These are phyloP conservation scores for Callocephalon fimbriatum DNA, from an alignment of 2,113 vertebrate species.

Conservation along the genomic window DNA sequence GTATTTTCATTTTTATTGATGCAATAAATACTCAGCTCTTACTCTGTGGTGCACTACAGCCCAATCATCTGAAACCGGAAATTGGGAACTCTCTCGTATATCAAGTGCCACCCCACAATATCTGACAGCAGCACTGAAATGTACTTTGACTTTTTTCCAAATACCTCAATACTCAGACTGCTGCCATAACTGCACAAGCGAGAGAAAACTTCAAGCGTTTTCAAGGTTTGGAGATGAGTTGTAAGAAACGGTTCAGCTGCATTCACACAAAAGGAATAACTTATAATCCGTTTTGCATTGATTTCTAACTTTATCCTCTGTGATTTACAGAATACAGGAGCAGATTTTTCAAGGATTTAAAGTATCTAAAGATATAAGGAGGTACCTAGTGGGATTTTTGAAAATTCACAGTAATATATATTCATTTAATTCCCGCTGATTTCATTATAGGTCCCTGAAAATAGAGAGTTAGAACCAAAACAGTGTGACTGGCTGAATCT, in stretches of 20 bases:
- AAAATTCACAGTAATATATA: neutral
- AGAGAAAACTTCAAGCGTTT: neutral
- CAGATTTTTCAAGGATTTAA: neutral
- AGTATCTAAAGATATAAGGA: neutral
- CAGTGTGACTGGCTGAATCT: neutral
- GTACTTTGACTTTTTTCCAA: neutral
- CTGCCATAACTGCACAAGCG: neutral
- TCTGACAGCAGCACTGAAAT: neutral
- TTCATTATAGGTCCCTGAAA: neutral
- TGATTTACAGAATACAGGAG: neutral
- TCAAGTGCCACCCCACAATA: neutral
- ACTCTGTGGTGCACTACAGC: neutral
- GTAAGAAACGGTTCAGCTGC: neutral
- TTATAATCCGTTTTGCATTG: neutral
- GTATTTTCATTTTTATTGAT: constrained; percentile 38
- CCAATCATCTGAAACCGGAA: neutral
- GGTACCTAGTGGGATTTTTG: neutral
- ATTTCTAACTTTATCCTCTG: neutral
- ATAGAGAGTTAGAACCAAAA: neutral
- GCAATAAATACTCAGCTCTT: constrained; percentile 13
- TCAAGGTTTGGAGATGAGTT: neutral
- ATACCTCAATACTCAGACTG: neutral
- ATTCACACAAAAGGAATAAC: neutral
- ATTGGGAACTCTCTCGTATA: constrained; percentile 15
- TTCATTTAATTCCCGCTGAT: neutral